These are phyloP conservation scores for Megalopta genalis DNA, from an alignment of 1,140 invertebrate species.

Conservation along the genomic window DNA sequence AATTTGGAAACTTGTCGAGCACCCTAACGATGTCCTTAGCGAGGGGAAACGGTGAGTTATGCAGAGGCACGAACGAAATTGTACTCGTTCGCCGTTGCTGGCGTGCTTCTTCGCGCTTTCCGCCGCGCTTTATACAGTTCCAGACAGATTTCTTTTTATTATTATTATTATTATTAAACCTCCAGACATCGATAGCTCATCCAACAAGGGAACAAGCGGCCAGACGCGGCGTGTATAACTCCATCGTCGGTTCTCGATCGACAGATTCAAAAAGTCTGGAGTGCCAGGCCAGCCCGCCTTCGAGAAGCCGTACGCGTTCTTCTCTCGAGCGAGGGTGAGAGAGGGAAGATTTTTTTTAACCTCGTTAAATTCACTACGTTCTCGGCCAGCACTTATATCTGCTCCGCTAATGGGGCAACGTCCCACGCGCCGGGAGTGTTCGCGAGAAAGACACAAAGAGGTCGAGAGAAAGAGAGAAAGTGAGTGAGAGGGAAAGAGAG, in stretches of 20 bases:
- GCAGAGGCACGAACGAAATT: too few species aligned
- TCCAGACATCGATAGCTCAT: too few species aligned
- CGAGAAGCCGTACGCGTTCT: constrained; percentile 23
- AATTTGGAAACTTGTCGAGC: too few species aligned
- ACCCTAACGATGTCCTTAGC: too few species aligned
- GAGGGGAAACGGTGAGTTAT: too few species aligned
- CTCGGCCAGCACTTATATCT: constrained; percentile 38
- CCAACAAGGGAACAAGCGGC: too few species aligned
- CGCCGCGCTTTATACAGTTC: too few species aligned
- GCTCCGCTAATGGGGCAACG: constrained; percentile 41
- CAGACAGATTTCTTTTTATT: too few species aligned
- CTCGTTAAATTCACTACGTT: constrained; percentile 49
- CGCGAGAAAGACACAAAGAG: neutral
- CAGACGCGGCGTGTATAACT: neutral
- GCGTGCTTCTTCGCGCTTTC: too few species aligned
- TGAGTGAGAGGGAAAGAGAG: neutral
- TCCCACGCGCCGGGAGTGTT: constrained; percentile 30
- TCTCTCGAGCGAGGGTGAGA: constrained; percentile 1
- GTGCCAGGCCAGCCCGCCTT: constrained; percentile 10
- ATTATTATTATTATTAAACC: too few species aligned
- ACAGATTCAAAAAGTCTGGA: constrained; percentile 59
- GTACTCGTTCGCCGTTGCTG: too few species aligned
- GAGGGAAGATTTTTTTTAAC: constrained; percentile 36
- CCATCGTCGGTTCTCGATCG: constrained; percentile 25
- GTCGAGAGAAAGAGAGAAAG: constrained; percentile 5